Conservation (phyloP, 2,113 vertebrate genomes). For the Craseonycteris thonglongyai region DNA sequence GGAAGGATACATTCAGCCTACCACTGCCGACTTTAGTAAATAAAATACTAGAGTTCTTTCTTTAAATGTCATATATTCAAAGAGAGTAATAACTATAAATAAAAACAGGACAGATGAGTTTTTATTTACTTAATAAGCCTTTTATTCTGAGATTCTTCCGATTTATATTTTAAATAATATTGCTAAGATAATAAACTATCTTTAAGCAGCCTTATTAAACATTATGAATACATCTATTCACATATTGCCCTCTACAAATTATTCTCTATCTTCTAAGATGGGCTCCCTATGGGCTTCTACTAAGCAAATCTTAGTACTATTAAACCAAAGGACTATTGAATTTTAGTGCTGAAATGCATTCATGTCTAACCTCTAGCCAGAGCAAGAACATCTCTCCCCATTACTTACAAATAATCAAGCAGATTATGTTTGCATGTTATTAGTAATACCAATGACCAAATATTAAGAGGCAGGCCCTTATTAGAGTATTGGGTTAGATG, state of each 20-base stretch:
- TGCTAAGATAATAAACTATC: not conserved
- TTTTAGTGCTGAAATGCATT: not conserved
- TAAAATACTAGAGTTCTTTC: not conserved
- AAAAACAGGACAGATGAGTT: not conserved
- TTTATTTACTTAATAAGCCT: not conserved
- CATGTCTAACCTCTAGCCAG: not conserved
- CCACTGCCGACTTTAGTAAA: not conserved
- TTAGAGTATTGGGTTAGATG: not conserved
- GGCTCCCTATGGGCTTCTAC: not conserved
- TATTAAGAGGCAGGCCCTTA: not conserved
- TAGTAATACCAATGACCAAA: not conserved
- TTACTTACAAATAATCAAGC: not conserved
- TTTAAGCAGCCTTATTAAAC: not conserved
- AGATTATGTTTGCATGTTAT: not conserved
- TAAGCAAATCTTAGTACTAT: not conserved
- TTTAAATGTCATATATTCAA: not conserved
- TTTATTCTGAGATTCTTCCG: not conserved
- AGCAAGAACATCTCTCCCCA: not conserved
- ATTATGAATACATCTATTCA: not conserved
- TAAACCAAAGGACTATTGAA: not conserved
- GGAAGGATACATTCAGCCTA: not conserved
- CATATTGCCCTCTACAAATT: not conserved
- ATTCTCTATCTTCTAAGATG: not conserved
- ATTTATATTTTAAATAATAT: not conserved
- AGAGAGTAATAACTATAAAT: not conserved